Base-by-base conservation (phyloP, 2,797 vertebrate genomes). In the Danio jaintianensis region DNA sequence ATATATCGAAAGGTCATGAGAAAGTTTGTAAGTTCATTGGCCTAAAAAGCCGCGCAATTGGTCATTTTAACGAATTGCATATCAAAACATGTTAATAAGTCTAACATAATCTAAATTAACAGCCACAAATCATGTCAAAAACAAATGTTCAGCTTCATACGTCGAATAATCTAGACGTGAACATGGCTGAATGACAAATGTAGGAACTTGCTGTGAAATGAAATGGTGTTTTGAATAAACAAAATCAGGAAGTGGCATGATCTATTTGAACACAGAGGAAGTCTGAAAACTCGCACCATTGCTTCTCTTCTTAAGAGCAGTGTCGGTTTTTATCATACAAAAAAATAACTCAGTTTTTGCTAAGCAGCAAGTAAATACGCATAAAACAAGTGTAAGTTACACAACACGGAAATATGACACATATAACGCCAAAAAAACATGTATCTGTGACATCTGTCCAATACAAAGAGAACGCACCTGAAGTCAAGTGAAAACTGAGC, bases 211-310 rank as follows among this genome's bases (percentile, higher is more conserved):
- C 42, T 52, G 13, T 15, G 61, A 47, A 50, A 18, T 68, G 43
- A 84, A 81, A 75, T 82, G 56, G 67, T 82, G 64, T 87, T 86
- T 83, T 80, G 78, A 82, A 84, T 86, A 85, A 87, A 88, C 85
- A 84, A 87, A 88, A 89, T 85, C 85, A 89, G 88, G 89, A 90
- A 90, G 87, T 88, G 75, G 73, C 82, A 84, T 78, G 77, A 82
- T 85, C 68, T 85, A 81, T 75, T 81, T 87, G 84, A 69, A 85
- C 82, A 87, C 83, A 86, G 85, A 88, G 88, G 88, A 89, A 89
- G 88, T 89, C 38, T 81, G 78, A 76, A 76, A 86, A 61, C 78
- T 78, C 80, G 69, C 78, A 80, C 74, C 20, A 62, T 59, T 52
- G 69, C 40, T 77, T 84, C 59, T 78, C 58, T 79, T 70, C 73